Evolutionary conservation across 2,888 invertebrate genomes (phyloP).

Genomic region (Cephus sareptanus): DNA sequence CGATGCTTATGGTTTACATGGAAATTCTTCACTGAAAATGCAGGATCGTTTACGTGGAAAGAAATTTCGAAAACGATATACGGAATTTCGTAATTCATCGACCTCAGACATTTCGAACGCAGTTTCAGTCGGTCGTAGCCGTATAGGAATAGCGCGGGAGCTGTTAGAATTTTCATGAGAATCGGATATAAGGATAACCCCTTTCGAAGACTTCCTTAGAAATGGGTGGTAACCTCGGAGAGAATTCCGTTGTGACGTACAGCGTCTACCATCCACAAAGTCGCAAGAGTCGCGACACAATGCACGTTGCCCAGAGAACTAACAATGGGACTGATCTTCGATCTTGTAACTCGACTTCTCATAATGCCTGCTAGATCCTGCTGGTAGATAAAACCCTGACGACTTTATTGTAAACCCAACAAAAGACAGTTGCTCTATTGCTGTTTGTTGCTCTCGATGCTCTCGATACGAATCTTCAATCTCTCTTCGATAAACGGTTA

Average conservation of each 20-base stretch:
- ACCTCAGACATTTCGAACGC: neutral
- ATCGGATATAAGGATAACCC: neutral
- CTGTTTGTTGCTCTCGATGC: neutral
- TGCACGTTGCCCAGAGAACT: neutral
- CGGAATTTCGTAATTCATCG: neutral
- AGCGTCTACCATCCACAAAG: neutral
- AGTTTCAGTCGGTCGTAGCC: neutral
- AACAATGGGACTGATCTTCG: neutral
- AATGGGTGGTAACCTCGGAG: neutral
- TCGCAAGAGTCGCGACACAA: neutral
- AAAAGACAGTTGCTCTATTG: conserved; percentile 9
- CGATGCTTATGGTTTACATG: neutral
- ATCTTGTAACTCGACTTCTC: conserved; percentile 25
- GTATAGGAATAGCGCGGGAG: neutral
- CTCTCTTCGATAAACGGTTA: conserved; percentile 15
- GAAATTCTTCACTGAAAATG: neutral
- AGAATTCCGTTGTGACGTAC: neutral
- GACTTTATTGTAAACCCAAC: conserved; percentile 37
- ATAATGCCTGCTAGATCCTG: conserved; percentile 39
- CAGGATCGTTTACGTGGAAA: neutral
- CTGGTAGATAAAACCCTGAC: conserved; percentile 36
- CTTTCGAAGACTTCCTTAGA: neutral
- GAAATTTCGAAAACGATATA: neutral
- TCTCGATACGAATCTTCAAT: conserved; percentile 6
- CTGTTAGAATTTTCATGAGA: neutral